Base-by-base conservation (phyloP, 2,113 vertebrate species). In the Callorhinus ursinus region DNA sequence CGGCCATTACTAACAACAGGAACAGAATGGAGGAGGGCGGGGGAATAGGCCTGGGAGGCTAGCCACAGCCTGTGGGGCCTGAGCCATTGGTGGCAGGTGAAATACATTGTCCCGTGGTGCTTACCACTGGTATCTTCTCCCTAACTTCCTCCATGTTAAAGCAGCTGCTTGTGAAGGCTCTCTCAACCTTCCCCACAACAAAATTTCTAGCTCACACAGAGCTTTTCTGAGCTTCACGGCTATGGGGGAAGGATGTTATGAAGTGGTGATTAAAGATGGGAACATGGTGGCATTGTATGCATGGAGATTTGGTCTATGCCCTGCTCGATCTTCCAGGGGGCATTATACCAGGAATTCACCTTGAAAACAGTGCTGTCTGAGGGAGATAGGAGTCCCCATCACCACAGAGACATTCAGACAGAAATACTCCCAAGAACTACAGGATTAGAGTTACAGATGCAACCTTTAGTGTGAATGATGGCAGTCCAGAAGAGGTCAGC, bases 301-400 rank as follows among this genome's bases (percentile, higher is more conserved):
- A 10, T 57, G 67, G 55, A 26, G 1, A 19, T 90, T 95, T 89
- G n/a, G 10, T 79, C 74, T 92, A 8, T 77, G 55, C 55, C 49
- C 85, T 65, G 72, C 39, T 36, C 90, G 86, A 46, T 65, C 77
- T 93, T 95, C 31, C 61, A 81, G 26, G 53, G 39, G 31, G 4
- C 21, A 59, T 19, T 18, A 8, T 84, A 90, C 8, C 61, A 96
- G 74, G 69, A 90, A 83, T 57, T 63, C 22, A 83, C 33, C 53
- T 83, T 97, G 72, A 82, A 95, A 95, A 95, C 33, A n/a, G 42
- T n/a, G 19, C 10, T 69, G 18, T 84, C 39, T 88, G 80, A 33
- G 10, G 61, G 33, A 89, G 15, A 49, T 88, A 63, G 87, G 69
- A 95, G 86, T 67, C 33, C 33, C 65, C 5, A 13, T 59, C 82